A percentile compares a stretch with the other conserved stretches of the same genome.
These are phyloP conservation scores for Oenanthe oenanthe DNA, from an alignment of 2,113 vertebrate species.

Conservation along the genomic window DNA sequence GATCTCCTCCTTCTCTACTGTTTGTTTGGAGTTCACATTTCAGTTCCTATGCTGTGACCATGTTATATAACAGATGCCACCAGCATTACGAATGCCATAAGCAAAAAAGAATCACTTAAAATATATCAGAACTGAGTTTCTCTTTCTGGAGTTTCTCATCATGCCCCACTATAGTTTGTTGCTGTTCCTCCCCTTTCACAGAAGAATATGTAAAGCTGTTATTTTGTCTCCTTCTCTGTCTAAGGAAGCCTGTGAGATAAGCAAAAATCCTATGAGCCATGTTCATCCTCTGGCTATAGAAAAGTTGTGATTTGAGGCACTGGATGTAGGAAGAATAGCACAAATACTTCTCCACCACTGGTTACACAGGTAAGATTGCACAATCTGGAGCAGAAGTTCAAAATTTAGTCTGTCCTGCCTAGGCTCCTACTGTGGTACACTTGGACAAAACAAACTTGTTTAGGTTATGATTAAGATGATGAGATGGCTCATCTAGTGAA, in stretches of 20 bases:
- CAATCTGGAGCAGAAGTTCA: not conserved
- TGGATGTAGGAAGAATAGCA: not conserved
- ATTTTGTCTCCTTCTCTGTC: not conserved
- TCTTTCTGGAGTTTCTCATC: not conserved
- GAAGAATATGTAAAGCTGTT: not conserved
- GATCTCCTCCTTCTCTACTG: not conserved
- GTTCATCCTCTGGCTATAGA: not conserved
- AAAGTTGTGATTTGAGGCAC: not conserved
- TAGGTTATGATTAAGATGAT: not conserved
- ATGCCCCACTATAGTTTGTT: not conserved
- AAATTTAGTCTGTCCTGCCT: not conserved
- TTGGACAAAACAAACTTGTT: not conserved
- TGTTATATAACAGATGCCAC: not conserved
- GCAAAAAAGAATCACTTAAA: not conserved
- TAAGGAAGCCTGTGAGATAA: not conserved
- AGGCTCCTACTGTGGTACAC: not conserved
- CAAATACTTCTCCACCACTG: not conserved
- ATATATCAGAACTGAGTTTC: not conserved
- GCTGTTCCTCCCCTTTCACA: not conserved
- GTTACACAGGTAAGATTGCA: not conserved
- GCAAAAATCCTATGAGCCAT: not conserved
- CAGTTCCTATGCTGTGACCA: not conserved
- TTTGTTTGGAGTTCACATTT: slow-evolving; percentile 23
- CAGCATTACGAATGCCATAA: not conserved
- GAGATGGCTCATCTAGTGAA: not conserved